These are phyloP conservation scores for Pandion haliaetus DNA, from an alignment of 2,113 vertebrate species.

Conservation along the genomic window DNA sequence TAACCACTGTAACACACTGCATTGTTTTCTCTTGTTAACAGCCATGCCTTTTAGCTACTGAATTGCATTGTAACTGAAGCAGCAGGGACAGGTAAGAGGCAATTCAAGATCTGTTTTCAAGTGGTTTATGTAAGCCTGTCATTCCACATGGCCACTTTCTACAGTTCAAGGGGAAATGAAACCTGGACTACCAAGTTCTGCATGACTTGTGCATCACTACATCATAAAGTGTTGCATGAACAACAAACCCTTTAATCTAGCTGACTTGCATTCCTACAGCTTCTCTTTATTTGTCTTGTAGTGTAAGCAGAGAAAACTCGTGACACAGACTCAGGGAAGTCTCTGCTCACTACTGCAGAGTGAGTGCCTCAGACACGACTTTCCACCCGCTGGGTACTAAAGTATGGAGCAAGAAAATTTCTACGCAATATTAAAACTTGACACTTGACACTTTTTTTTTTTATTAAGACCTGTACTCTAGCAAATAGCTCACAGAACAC, in stretches of 20 bases:
- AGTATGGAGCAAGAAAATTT: background rate
- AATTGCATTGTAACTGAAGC: background rate
- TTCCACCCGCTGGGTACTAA: background rate
- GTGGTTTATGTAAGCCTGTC: background rate
- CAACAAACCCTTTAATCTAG: background rate
- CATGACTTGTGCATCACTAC: background rate
- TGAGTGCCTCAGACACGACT: background rate
- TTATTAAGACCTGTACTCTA: background rate
- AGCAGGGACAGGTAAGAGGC: background rate
- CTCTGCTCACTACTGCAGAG: background rate
- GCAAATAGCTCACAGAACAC: slow-evolving; percentile 41
- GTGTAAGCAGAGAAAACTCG: background rate
- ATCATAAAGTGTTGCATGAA: background rate
- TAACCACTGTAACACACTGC: background rate
- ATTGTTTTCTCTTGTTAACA: background rate
- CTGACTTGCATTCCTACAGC: background rate
- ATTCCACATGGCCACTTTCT: background rate
- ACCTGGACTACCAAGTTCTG: background rate
- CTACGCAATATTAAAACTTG: background rate
- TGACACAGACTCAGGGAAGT: background rate
- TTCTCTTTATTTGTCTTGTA: background rate
- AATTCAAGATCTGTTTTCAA: background rate
- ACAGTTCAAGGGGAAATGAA: background rate
- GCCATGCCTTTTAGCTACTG: background rate
- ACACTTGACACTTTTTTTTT: background rate